Evolutionary conservation across 2,797 vertebrate species (phyloP).

Genomic region (Odontamblyopus lacepedii): DNA sequence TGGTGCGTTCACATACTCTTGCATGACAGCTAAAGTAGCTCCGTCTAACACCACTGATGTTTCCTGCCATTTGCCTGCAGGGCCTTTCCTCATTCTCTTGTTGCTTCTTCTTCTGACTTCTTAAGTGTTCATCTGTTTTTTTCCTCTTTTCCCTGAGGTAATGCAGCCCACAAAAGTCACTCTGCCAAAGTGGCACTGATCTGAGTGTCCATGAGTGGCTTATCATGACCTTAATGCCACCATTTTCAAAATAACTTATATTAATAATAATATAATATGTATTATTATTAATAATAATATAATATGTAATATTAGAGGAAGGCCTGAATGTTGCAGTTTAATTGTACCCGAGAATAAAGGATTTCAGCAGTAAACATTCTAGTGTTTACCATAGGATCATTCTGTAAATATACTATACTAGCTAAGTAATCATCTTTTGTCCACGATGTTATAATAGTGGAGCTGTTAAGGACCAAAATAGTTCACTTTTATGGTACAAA

Average conservation of each 20-base stretch:
- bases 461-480: too few species aligned
- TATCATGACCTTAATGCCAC: constrained; percentile 24
- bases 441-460: not conserved
- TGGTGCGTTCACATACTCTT: constrained; percentile 67
- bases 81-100: constrained; percentile 75
- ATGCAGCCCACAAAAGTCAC: constrained; percentile 79
- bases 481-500: too few species aligned
- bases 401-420: not conserved
- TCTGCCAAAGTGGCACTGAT: constrained; percentile 78
- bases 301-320: not conserved
- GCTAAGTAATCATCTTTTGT: not conserved
- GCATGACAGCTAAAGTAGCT: constrained; percentile 81
- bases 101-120: constrained; percentile 76
- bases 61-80: constrained; percentile 78
- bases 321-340: not conserved
- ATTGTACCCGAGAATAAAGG: not conserved
- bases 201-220: constrained; percentile 69
- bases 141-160: constrained; percentile 50
- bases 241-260: constrained; percentile 15
- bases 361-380: not conserved
- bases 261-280: not conserved
- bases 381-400: not conserved
- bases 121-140: constrained; percentile 75
- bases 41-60: constrained; percentile 78
- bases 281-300: too few species aligned